phyloP scores from a whole-genome alignment of 2,797 vertebrate genomes.

The Tapirus indicus region DNA sequence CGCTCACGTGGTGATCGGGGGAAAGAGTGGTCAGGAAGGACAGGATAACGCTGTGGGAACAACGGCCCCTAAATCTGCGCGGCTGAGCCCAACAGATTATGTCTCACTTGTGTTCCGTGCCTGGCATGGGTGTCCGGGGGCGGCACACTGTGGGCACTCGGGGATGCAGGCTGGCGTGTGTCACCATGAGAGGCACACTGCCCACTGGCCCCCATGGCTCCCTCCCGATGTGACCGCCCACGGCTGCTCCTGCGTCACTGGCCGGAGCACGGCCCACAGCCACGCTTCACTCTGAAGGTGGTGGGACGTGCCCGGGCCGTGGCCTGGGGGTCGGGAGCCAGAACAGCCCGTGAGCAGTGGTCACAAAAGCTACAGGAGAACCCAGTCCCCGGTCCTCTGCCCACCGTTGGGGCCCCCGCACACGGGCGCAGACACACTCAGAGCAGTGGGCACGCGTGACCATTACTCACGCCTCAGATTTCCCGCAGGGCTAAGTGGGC shows the following conservation, averaged over 20 bases:
- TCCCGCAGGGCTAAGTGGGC: not conserved
- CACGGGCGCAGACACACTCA: not conserved
- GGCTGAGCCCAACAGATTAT: fast-evolving
- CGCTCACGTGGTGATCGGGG: fast-evolving
- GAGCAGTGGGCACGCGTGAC: fast-evolving
- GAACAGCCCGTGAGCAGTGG: not conserved
- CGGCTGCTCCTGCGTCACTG: fast-evolving
- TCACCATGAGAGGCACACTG: not conserved
- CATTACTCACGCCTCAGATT: fast-evolving
- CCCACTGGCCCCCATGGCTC: fast-evolving
- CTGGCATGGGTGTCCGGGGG: fast-evolving
- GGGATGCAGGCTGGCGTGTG: fast-evolving
- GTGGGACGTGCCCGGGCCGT: fast-evolving
- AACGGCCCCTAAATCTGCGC: fast-evolving
- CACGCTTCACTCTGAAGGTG: fast-evolving
- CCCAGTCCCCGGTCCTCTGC: fast-evolving
- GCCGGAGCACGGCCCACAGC: not conserved
- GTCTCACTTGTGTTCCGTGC: fast-evolving
- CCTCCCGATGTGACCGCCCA: fast-evolving
- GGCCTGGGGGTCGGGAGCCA: not conserved
- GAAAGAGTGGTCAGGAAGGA: not conserved
- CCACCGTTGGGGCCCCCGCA: fast-evolving
- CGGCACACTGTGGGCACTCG: fast-evolving
- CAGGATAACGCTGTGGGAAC: fast-evolving
- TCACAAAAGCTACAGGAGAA: fast-evolving